Base-by-base conservation (phyloP, 2,888 invertebrate species). In the Pycnomerus fuliginosus region DNA sequence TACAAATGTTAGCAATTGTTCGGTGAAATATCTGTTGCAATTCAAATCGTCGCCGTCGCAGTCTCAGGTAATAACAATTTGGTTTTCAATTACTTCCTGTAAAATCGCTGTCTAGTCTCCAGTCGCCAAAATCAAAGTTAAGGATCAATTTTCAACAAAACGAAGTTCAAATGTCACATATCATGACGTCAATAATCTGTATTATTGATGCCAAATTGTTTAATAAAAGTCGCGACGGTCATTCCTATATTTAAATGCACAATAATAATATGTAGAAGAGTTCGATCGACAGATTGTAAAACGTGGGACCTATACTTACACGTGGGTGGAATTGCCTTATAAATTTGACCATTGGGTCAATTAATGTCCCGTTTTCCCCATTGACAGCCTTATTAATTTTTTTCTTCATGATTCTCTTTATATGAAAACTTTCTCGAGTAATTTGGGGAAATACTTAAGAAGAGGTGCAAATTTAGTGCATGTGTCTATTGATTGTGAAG, bases 111-210 rank as follows among this genome's bases (percentile, higher is more conserved):
- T n/a, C n/a, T n/a, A n/a, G n/a, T n/a, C n/a, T n/a, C n/a, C n/a
- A n/a, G n/a, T n/a, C n/a, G n/a, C n/a, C n/a, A n/a, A 28, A 34
- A 41, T 39, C 39, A 24, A 39, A 34, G 43, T 17, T 5, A 14
- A 16, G 8, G 12, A 23, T 27, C 15, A 44, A 44, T 44, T 44
- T 34, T 17, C 24, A 32, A 38, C 34, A 28, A 39, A 39, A 22
- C 34, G 15, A 41, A 52, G 60, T 56, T 60, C 58, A 60, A 60
- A 57, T 54, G 60, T 60, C 60, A 60, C 41, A 46, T 28, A 33
- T 35, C 20, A 23, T 60, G 60, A 60, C 60, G 60, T 60, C 57
- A 60, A 60, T 57, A 55, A 58, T 58, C 55, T 53, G 48, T 58
- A 53, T 60, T 56, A 56, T 56, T 56, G 55, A 54, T 57, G 55